These are phyloP conservation scores for Apotomis betuletana DNA, from an alignment of 2,888 invertebrate genomes.

Conservation along the genomic window DNA sequence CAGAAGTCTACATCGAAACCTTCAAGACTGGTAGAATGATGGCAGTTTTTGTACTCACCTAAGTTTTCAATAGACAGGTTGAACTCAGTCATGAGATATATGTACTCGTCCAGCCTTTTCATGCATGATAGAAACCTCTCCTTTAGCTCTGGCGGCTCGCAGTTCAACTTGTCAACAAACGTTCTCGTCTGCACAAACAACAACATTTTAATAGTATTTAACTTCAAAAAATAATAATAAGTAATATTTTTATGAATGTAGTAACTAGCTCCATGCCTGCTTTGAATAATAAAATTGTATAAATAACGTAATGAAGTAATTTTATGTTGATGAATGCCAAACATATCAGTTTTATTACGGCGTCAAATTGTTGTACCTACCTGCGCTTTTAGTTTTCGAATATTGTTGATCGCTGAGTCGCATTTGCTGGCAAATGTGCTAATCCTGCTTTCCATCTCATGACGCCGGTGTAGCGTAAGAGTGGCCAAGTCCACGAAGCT, in stretches of 20 bases:
- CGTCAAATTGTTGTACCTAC: conserved; percentile 50
- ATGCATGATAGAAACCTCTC: conserved; percentile 68
- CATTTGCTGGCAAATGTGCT: conserved; percentile 67
- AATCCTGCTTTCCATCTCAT: conserved; percentile 70
- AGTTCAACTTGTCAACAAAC: conserved; percentile 67
- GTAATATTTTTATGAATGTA: too few species aligned
- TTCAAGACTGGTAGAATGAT: not conserved
- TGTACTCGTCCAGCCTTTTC: conserved; percentile 74
- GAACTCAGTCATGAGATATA: conserved; percentile 73
- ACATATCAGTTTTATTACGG: not conserved
- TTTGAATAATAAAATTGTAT: too few species aligned
- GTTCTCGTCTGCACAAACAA: conserved; percentile 59
- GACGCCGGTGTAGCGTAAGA: conserved; percentile 69
- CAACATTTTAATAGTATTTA: not conserved
- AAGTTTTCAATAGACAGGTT: conserved; percentile 65
- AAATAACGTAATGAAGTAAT: too few species aligned
- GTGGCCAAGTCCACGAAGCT: conserved; percentile 74
- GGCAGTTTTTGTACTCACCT: conserved; percentile 53
- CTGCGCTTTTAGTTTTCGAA: conserved; percentile 68
- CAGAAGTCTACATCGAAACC: too few species aligned
- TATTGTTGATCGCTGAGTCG: conserved; percentile 64
- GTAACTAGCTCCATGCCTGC: too few species aligned
- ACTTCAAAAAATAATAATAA: too few species aligned
- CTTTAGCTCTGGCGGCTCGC: conserved; percentile 70
- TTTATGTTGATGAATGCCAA: not conserved